Base-by-base conservation (phyloP, 2,797 vertebrate genomes). In the Sylvia borin region DNA sequence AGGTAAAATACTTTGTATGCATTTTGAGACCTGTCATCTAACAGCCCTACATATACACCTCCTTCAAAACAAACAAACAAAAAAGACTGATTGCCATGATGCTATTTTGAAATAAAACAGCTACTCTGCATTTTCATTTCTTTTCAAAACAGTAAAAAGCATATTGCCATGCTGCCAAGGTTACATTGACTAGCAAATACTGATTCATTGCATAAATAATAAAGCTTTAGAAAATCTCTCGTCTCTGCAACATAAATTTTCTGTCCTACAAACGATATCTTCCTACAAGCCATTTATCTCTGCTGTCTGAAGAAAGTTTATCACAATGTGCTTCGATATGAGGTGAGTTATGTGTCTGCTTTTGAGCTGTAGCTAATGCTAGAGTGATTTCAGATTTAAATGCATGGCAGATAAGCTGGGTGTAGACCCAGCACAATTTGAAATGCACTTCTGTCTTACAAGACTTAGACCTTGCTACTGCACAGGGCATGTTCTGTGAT, bases 171-270 rank as follows among this genome's bases (percentile, higher is more conserved):
- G 43, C 89, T 91, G 91, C 86, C 92, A 94, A 88, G 61, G 87
- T 93, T 83, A 38, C 58, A 75, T 68, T 3, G 45, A 93, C 72
- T 26, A 81, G 83, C 82, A 82, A 93, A 93, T 51, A 81, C 84
- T 92, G 80, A 95, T 94, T 94, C 88, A 84, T 58, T 92, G 80
- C 84, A 66, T 88, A 66, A 91, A 72, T 92, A 95, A 95, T 88
- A 95, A 93, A 95, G 58, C 58, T 96, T 74, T 73, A 77, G 85
- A 91, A 96, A 90, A 77, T 25, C 81, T 77, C 83, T 74, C 27
- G 68, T 88, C 62, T 83, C 74, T 94, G 74, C 81, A 92, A 61
- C 75, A 92, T 78, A 85, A 87, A 83, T 86, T 50, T 90, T 93
- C 86, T 91, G 50, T 77, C 40, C 80, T 80, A 70, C 76, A 85